Evolutionary conservation across 2,113 vertebrate species (phyloP).

Genomic region (Myotis yumanensis): DNA sequence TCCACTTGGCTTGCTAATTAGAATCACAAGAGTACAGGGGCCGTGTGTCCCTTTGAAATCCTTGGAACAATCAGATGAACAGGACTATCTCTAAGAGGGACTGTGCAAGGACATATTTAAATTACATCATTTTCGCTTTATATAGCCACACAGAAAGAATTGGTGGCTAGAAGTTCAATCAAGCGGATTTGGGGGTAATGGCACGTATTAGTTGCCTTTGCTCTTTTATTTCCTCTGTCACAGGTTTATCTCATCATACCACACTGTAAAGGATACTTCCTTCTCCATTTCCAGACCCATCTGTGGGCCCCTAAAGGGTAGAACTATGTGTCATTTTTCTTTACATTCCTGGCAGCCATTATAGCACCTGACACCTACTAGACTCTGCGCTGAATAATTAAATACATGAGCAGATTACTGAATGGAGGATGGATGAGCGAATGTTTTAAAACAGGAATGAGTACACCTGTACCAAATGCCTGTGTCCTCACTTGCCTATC

Average conservation of each 20-base stretch:
- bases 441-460: neutral
- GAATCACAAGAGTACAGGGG: neutral
- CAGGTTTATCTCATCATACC: neutral
- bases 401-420: neutral
- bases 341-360: neutral
- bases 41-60: slow-evolving; percentile 15
- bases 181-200: neutral
- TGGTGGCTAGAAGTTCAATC: neutral
- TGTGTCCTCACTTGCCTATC: neutral
- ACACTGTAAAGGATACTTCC: neutral
- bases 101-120: neutral
- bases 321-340: neutral
- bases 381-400: neutral
- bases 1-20: slow-evolving; percentile 26
- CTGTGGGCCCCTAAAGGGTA: neutral
- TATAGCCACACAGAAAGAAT: neutral
- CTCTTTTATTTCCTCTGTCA: neutral
- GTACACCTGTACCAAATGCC: neutral
- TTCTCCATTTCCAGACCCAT: neutral
- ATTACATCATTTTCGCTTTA: neutral
- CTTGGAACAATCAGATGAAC: slow-evolving; percentile 35
- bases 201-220: neutral
- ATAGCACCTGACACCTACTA: neutral
- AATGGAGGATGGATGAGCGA: neutral
- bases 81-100: neutral